phyloP scores from a whole-genome alignment of 2,113 vertebrate genomes.

The Zeus faber region DNA sequence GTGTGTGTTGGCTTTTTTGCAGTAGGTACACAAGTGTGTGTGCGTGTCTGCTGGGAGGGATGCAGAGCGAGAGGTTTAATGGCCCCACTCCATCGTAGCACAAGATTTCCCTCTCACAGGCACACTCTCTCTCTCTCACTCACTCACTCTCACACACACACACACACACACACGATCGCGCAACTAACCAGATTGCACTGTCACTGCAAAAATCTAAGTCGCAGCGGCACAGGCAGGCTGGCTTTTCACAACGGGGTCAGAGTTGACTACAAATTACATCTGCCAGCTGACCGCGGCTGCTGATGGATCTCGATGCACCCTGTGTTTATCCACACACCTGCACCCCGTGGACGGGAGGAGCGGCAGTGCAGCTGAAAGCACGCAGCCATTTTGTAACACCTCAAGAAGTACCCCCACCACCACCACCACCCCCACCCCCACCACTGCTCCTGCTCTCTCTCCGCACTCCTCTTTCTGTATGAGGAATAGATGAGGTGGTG shows the following conservation, averaged over 20 bases:
- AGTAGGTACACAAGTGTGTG: background rate
- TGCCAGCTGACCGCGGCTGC: conserved; percentile 34
- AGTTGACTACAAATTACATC: conserved; percentile 64
- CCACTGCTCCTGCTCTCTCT: background rate
- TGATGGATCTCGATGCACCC: conserved; percentile 51
- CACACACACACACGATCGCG: conserved; percentile 8
- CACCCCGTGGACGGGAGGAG: conserved; percentile 33
- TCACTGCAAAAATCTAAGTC: conserved; percentile 36
- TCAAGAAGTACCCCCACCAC: conserved; percentile 47
- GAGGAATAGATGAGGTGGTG: conserved; percentile 67
- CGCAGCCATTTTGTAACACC: conserved; percentile 64
- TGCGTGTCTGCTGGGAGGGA: background rate
- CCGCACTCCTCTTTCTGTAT: conserved; percentile 34
- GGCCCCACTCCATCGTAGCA: conserved; percentile 14
- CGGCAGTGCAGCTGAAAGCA: conserved; percentile 41
- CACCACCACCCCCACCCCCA: conserved; percentile 19
- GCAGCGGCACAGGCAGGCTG: conserved; percentile 8
- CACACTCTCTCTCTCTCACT: conserved; percentile 1
- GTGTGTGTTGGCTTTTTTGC: background rate
- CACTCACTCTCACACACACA: conserved; percentile 14
- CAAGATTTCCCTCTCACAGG: conserved; percentile 1
- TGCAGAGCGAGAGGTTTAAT: conserved; percentile 3
- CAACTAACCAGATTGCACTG: conserved; percentile 41
- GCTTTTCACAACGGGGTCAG: conserved; percentile 50
- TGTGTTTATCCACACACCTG: conserved; percentile 60